phyloP scores from a whole-genome alignment of 2,888 invertebrate genomes.

The Melieria omissa region DNA sequence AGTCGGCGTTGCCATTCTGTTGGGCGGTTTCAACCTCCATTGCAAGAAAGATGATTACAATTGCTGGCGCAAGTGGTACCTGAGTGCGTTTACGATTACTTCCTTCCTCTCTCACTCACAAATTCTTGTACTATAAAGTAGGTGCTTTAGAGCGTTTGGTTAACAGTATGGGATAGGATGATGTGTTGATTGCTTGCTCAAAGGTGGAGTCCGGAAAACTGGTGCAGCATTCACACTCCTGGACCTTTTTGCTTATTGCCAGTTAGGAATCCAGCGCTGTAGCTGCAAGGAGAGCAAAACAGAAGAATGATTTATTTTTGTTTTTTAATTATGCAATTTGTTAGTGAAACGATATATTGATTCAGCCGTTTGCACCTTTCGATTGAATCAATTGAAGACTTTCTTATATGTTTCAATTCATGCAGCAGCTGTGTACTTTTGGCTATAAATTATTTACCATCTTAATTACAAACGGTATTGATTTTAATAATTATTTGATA shows the following conservation, averaged over 20 bases:
- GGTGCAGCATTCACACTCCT: slow-evolving; percentile 28
- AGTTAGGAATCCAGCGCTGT: slow-evolving; percentile 38
- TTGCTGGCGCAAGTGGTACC: slow-evolving; percentile 2
- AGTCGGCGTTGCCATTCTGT: slow-evolving; percentile 55
- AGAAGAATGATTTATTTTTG: background rate
- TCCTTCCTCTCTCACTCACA: background rate
- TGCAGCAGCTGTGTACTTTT: no score
- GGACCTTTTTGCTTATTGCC: slow-evolving; percentile 25
- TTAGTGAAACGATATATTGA: no score
- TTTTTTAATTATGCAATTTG: no score
- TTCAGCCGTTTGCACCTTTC: no score
- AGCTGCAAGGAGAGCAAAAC: slow-evolving; percentile 28
- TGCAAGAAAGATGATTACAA: slow-evolving; percentile 4
- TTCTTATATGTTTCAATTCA: no score
- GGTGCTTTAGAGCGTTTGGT: slow-evolving; percentile 45
- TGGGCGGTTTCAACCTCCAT: slow-evolving; percentile 56
- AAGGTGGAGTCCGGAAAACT: slow-evolving; percentile 35
- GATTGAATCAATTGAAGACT: no score
- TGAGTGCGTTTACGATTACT: background rate
- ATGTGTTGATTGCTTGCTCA: slow-evolving; percentile 28
- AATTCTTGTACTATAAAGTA: slow-evolving; percentile 52
- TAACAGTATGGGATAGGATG: background rate
- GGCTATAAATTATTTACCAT: no score
- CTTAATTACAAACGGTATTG: no score
- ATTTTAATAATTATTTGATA: no score